Evolutionary conservation across 1,140 invertebrate genomes (phyloP).

Genomic region (Hyposmocoma kahamanoa): DNA sequence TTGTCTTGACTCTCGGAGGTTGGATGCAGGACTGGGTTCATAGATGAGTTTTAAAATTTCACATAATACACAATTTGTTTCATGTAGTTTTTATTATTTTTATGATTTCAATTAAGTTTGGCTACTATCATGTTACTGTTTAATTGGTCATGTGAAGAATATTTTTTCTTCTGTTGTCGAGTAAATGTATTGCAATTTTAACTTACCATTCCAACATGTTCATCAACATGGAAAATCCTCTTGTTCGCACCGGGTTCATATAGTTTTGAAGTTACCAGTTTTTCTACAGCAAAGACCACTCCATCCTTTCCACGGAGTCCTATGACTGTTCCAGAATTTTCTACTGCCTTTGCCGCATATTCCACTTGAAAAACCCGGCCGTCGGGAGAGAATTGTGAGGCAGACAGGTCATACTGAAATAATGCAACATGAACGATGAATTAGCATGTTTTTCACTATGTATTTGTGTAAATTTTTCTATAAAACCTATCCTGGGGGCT

Average conservation of each 20-base stretch:
- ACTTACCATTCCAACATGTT: slow-evolving; percentile 93
- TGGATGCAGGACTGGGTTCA: too few species aligned
- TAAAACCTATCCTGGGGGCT: too few species aligned
- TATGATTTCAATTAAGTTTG: too few species aligned
- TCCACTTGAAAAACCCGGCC: slow-evolving; percentile 99
- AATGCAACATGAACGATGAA: slow-evolving; percentile 38
- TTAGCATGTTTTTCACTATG: slow-evolving; percentile 21
- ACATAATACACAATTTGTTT: too few species aligned
- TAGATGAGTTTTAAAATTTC: too few species aligned
- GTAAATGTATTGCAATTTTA: too few species aligned
- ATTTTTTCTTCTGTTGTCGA: too few species aligned
- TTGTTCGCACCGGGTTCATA: slow-evolving; percentile 96
- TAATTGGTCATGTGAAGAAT: too few species aligned
- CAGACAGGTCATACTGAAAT: slow-evolving; percentile 97
- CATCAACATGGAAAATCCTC: slow-evolving; percentile 95
- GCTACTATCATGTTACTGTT: too few species aligned
- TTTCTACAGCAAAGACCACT: slow-evolving; percentile 98
- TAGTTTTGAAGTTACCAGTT: slow-evolving; percentile 96
- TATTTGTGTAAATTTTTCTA: neutral
- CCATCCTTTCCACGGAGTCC: slow-evolving; percentile 96
- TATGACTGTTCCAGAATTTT: slow-evolving; percentile 98
- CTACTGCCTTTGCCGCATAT: slow-evolving; percentile 99
- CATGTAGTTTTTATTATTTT: too few species aligned
- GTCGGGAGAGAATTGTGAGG: slow-evolving; percentile 99
- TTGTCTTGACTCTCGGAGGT: too few species aligned